Conservation (phyloP, 2,888 invertebrate species). For the Netelia inedita region DNA sequence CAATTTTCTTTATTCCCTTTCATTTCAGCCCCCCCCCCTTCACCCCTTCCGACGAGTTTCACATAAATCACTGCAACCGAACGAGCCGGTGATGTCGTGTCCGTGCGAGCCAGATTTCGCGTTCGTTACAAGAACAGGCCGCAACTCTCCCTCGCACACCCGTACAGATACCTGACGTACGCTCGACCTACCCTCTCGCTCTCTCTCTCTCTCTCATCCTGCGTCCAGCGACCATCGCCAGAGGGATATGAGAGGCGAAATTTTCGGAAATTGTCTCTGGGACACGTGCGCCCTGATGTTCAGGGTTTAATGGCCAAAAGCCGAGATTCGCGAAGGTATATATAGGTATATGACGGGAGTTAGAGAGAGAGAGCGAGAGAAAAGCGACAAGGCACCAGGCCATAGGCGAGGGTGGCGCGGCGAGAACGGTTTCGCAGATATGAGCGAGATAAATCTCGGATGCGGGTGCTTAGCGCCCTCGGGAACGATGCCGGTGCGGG, state of each 20-base stretch:
- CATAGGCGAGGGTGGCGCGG: constrained; percentile 63
- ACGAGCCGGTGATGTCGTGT: constrained; percentile 16
- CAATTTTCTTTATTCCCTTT: constrained; percentile 43
- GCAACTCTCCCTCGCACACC: not conserved
- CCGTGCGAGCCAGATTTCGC: constrained; percentile 9
- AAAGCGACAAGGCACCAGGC: constrained; percentile 24
- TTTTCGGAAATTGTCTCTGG: constrained; percentile 78
- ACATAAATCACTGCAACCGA: constrained; percentile 52
- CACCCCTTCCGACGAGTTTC: not conserved
- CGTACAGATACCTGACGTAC: constrained; percentile 15
- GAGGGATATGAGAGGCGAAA: constrained; percentile 62
- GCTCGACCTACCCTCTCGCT: constrained; percentile 2
- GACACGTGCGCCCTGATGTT: constrained; percentile 66
- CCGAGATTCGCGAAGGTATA: constrained; percentile 31
- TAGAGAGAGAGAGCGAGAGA: constrained; percentile 46
- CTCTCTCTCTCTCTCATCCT: not conserved
- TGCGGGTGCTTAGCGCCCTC: constrained; percentile 79
- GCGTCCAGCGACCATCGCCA: constrained; percentile 42
- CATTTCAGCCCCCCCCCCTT: constrained; percentile 28
- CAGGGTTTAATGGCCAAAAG: constrained; percentile 64
- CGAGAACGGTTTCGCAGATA: constrained; percentile 80
- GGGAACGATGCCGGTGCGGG: constrained; percentile 67
- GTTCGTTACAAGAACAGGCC: constrained; percentile 18
- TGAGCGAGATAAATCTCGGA: constrained; percentile 83
- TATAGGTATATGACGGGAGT: constrained; percentile 51